Base-by-base conservation (phyloP, 2,888 invertebrate species). In the Cistogaster globosa region DNA sequence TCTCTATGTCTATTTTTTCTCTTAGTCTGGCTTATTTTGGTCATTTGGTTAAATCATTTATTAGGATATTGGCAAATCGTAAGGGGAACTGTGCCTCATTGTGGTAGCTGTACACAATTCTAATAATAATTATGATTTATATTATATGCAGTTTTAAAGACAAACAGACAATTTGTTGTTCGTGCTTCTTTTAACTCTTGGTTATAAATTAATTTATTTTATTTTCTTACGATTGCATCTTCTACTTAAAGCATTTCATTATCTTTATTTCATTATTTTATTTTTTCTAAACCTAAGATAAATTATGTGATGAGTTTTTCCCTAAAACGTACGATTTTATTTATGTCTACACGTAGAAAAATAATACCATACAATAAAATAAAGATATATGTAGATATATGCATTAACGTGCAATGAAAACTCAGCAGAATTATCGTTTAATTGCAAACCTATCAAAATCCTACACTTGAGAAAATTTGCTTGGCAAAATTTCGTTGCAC, bases 241-340 rank as follows among this genome's bases (percentile, higher is more conserved):
- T 72, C 22, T 80, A 72, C 58, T 84, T 82, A 62, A 76, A 65
- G 63, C 77, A 83, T 79, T 84, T 83, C 78, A 67, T 86, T 77
- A 81, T 85, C 75, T 77, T 67, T 62, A 32, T 72, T 75, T 51
- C 12, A 26, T 26, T 26, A 26, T 26, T 26, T 32, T 32, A 0
- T 32, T 32, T 32, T 75, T 63, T 58, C 57, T 38, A 67, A 67
- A 74, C 78, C 69, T 48, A 87, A 87, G 84, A 87, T 88, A 86
- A 88, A 87, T 88, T 86, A 86, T 84, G 86, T 79, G 81, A 69
- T 84, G 86, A 83, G 51, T 86, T 69, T 82, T 74, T 51, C 48
- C 51, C 57, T 51, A 81, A 71, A 60, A 69, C 38, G 16, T 42
- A 12, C 12, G 42, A 42, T 12, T 42, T 12, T n/a, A 48, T 48